These are phyloP conservation scores for Ophion costatus DNA, from an alignment of 2,888 invertebrate genomes.

Conservation along the genomic window DNA sequence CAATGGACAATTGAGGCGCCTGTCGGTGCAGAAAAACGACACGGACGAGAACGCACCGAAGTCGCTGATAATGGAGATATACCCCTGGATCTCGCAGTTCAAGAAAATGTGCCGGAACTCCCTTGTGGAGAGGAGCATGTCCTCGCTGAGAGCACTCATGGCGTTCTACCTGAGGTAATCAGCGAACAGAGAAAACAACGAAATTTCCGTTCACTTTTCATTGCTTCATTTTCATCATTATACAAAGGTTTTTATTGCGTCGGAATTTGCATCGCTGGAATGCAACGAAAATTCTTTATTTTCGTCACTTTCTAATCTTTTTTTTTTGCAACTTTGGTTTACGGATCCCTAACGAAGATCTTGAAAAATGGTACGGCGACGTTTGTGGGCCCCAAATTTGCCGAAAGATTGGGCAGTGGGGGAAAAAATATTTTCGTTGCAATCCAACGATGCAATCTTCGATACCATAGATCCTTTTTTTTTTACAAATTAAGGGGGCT, in stretches of 20 bases:
- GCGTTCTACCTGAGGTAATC: slow-evolving; percentile 79
- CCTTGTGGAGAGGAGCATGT: slow-evolving; percentile 74
- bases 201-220: neutral
- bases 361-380: no score
- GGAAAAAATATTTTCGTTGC: no score
- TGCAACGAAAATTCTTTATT: neutral
- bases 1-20: slow-evolving; percentile 19
- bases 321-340: neutral
- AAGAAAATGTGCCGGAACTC: slow-evolving; percentile 75
- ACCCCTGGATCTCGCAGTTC: slow-evolving; percentile 79
- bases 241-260: neutral
- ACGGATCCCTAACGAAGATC: no score
- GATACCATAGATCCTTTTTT: no score
- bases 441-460: no score
- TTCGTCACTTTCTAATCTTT: neutral
- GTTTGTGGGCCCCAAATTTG: no score
- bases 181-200: neutral
- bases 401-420: no score
- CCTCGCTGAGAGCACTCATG: slow-evolving; percentile 79
- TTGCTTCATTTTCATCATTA: no score
- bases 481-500: no score
- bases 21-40: slow-evolving; percentile 34
- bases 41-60: slow-evolving; percentile 58
- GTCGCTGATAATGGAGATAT: slow-evolving; percentile 69
- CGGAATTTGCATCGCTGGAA: neutral